These are phyloP conservation scores for Petrolisthes cinctipes DNA, from an alignment of 2,888 invertebrate species.

Conservation along the genomic window DNA sequence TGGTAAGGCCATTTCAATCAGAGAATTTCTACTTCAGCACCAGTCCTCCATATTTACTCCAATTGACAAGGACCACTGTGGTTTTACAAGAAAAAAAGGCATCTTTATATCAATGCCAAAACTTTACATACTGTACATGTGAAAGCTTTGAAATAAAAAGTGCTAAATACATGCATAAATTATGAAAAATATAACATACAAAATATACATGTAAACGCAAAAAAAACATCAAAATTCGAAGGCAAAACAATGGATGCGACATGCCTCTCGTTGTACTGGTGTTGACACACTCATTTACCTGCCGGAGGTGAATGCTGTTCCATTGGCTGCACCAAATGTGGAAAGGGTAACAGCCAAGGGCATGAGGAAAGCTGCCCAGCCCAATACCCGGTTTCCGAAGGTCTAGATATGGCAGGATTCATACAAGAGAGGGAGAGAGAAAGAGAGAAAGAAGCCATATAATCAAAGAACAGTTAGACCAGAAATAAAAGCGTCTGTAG, in stretches of 20 bases:
- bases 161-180: neutral
- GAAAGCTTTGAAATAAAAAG: neutral
- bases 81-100: too few species aligned
- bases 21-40: too few species aligned
- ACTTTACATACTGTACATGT: neutral
- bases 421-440: too few species aligned
- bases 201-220: neutral
- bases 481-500: too few species aligned
- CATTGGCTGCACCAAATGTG: slow-evolving; percentile 93
- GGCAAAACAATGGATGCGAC: neutral
- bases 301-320: slow-evolving; percentile 92
- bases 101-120: too few species aligned
- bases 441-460: too few species aligned
- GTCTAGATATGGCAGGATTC: slow-evolving; percentile 72
- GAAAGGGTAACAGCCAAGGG: slow-evolving; percentile 92
- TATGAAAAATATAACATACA: neutral
- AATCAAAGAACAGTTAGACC: too few species aligned
- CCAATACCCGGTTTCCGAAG: slow-evolving; percentile 88
- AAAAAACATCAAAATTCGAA: neutral
- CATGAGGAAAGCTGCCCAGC: slow-evolving; percentile 91
- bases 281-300: slow-evolving; percentile 72
- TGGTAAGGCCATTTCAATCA: too few species aligned
- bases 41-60: too few species aligned
- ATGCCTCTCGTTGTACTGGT: neutral
- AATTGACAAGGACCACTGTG: too few species aligned